A percentile compares a stretch with the other conserved stretches of the same genome.
Evolutionary conservation across 2,888 invertebrate genomes (phyloP).

Genomic region (Oxycera nigricornis): DNA sequence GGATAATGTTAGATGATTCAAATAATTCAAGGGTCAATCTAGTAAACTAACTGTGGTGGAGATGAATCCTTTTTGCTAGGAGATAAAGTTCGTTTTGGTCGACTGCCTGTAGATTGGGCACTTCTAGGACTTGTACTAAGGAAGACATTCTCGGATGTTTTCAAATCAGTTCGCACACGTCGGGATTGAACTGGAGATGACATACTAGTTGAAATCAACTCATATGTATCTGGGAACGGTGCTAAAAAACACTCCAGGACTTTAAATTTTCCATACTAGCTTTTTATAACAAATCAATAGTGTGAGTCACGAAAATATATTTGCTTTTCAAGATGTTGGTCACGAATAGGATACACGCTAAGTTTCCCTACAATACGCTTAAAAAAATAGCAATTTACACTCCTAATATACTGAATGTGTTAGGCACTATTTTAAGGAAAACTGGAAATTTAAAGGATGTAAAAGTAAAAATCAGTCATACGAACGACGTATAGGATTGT

Average conservation of each 20-base stretch:
- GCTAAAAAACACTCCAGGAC: background rate
- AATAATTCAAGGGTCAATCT: background rate
- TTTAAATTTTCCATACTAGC: background rate
- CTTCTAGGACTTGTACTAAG: conserved; percentile 50
- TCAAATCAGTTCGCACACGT: conserved; percentile 60
- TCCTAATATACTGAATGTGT: background rate
- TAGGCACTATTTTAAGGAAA: conserved; percentile 20
- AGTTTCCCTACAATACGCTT: too few species aligned
- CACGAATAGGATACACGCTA: too few species aligned
- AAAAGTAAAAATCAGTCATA: background rate
- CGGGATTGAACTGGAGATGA: conserved; percentile 58
- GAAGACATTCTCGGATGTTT: conserved; percentile 60
- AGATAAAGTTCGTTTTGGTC: conserved; percentile 51
- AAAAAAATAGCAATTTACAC: background rate
- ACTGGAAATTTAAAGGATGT: background rate
- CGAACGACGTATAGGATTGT: background rate
- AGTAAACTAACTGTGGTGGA: too few species aligned
- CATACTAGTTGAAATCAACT: conserved; percentile 32
- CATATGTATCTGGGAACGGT: conserved; percentile 6
- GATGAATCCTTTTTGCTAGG: background rate
- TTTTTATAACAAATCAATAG: background rate
- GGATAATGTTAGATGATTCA: background rate
- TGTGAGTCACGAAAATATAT: background rate
- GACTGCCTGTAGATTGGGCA: conserved; percentile 48
- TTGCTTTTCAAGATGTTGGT: background rate